A percentile compares a stretch with the other conserved stretches of the same genome.
Evolutionary conservation across 1,140 invertebrate species (phyloP).

Genomic region (Orussus abietinus): DNA sequence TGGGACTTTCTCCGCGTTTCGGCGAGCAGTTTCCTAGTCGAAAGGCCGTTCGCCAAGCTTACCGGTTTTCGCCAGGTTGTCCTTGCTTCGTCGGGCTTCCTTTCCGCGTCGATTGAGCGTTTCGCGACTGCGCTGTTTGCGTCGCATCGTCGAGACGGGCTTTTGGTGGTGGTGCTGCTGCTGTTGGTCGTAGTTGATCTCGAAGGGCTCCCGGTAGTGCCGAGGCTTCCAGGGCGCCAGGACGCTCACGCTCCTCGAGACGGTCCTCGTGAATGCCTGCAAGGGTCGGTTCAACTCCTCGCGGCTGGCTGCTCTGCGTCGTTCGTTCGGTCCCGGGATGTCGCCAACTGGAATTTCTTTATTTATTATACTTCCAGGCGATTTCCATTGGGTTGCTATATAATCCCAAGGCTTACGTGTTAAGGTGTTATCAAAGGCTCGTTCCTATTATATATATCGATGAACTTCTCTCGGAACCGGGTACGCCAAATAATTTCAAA

Average conservation of each 20-base stretch:
- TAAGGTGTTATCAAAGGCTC: no score
- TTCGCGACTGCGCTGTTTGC: constrained; percentile 47
- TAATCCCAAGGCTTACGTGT: no score
- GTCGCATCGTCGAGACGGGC: constrained; percentile 42
- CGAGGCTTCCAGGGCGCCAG: constrained; percentile 78
- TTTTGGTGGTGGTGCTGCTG: constrained; percentile 54
- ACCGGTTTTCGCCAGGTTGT: constrained; percentile 47
- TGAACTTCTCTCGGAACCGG: no score
- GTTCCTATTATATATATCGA: no score
- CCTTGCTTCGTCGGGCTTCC: constrained; percentile 42
- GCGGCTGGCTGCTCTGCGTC: constrained; percentile 60
- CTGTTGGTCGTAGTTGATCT: constrained; percentile 76
- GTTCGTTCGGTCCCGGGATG: constrained; percentile 63
- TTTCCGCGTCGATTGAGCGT: constrained; percentile 45
- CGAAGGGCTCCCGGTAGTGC: constrained; percentile 66
- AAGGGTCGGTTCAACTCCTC: constrained; percentile 65
- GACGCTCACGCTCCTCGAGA: constrained; percentile 79
- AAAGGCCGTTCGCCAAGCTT: no score
- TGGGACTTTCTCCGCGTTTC: no score
- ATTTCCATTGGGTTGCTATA: no score
- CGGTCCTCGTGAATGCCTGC: constrained; percentile 65
- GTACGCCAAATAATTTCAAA: no score
- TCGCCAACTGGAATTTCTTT: constrained; percentile 70
- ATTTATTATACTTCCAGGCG: no score
- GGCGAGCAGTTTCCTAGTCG: no score